Evolutionary conservation across 1,140 invertebrate genomes (phyloP), one percentile per base, ranked within the genome.

Genomic region (Carcinoscorpius rotundicauda): DNA sequence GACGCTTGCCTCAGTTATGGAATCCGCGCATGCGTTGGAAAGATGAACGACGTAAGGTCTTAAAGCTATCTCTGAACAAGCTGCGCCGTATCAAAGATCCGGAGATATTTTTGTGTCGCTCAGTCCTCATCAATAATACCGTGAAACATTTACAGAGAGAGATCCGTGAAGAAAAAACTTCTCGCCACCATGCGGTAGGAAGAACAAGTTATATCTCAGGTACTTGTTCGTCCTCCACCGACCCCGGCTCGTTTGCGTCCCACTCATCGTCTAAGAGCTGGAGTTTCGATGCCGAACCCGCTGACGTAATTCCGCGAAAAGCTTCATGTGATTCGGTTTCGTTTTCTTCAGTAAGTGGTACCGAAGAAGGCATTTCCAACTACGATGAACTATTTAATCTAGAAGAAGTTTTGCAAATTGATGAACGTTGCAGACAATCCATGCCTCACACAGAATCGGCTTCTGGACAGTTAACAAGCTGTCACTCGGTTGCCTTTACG

Each of bases 71-170:
- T 69, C 84, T 91, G 29, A 85, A 86, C 71, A 94, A 94, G 76
- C 76, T 94, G 68, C 85, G 89, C 70, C 85, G 86, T 65, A 93
- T 93, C 73, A 91, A 94, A 72, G 90, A 93, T 72, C 89, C 90
- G 0, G 91, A 93, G 73, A 83, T 86, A n/a, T 91, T 89, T 72
- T 77, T 94, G 4, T 82, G 89, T n/a, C 81, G 90, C 61, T 91
- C 89, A 51, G 90, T 93, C 3, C 84, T 92, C 69, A 92, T 94
- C 72, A 93, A 93, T 75, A 95, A 95, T 74, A 93, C 89, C 0
- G 86, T 93, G 75, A 89, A 87, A 75, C 82, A 87, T 62, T 78
- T 95, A 60, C 91, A 91, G 6, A 11, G 51, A 11, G 69, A 70
- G 49, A 69, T 70, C 49, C 56, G 62, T 49, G 64, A 64, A 3